Percentiles rank a stretch among this genome's conserved stretches.
Conservation (phyloP, 2,113 vertebrate genomes). For the Microcebus jonahi region DNA sequence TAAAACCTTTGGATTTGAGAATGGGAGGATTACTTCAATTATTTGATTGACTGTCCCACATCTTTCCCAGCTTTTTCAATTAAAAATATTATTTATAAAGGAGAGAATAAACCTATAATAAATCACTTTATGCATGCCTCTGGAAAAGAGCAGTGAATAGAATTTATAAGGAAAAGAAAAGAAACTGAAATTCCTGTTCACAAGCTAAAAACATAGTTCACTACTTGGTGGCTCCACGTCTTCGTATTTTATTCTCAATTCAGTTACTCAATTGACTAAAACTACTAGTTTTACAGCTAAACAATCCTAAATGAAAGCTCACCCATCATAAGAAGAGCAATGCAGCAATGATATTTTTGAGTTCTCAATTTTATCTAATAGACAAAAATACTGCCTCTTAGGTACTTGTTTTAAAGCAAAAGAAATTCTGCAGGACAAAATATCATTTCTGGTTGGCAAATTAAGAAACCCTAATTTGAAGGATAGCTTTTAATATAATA, state of each 20-base stretch:
- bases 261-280: not conserved
- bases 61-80: constrained; percentile 35
- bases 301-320: constrained; percentile 4
- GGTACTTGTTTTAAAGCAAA: not conserved
- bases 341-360: constrained; percentile 11
- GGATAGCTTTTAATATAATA: not conserved
- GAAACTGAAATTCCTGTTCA: not conserved
- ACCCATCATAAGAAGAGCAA: not conserved
- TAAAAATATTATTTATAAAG: constrained; percentile 42
- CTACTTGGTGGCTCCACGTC: not conserved
- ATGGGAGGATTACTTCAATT: not conserved
- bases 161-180: not conserved
- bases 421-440: not conserved
- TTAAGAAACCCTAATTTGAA: not conserved
- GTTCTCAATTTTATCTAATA: constrained; percentile 13
- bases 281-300: not conserved
- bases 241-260: not conserved
- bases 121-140: not conserved
- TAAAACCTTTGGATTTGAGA: constrained; percentile 46
- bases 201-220: not conserved
- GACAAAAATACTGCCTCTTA: constrained; percentile 19
- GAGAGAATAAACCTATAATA: not conserved
- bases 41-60: not conserved
- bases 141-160: not conserved
- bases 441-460: constrained; percentile 22